Evolutionary conservation across 2,113 vertebrate species (phyloP), one percentile per base, ranked within the genome.

Genomic region (Cacatua alba): DNA sequence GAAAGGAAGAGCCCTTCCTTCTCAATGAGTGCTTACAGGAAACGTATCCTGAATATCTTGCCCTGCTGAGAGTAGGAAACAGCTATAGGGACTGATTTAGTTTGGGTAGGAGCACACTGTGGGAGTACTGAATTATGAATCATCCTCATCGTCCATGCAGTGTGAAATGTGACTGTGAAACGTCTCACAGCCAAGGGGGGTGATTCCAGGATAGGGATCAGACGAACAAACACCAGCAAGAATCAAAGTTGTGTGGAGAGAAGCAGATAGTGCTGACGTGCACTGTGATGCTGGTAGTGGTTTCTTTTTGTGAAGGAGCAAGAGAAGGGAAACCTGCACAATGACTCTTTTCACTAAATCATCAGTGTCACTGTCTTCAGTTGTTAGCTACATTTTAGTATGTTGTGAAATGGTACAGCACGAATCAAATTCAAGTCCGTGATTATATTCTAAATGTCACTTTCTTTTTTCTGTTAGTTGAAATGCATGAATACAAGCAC

Each of bases 11-110:
- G 17, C n/a, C 25, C 9, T 92, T 95, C 63, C 51, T 91, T 65
- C 72, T 86, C 75, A 93, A 21, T 59, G 41, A 77, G 52, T 26
- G 48, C 59, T 88, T 86, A 90, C 85, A 92, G 90, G 68, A 96
- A 95, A 86, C 55, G 15, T 33, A 82, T 71, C 55, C 82, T 87
- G 71, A 80, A 17, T 91, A 85, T 62, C 48, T 59, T 76, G 48
- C 39, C 48, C n/a, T 90, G 69, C 28, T 78, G 63, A 92, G 84
- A 93, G 78, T 26, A 74, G 53, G 44, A 90, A 95, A 87, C 62
- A 83, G 62, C 52, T 67, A 57, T 2, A 79, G 35, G 13, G 35
- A 53, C 37, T 70, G 64, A 49, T 29, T 77, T 63, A 67, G 63
- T 31, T 48, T 75, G 55, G 15, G 59, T 52, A 72, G 28, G 52